Evolutionary conservation across 2,888 invertebrate genomes (phyloP), one percentile per base, ranked within the genome.

Genomic region (Platycheirus rosarum): DNA sequence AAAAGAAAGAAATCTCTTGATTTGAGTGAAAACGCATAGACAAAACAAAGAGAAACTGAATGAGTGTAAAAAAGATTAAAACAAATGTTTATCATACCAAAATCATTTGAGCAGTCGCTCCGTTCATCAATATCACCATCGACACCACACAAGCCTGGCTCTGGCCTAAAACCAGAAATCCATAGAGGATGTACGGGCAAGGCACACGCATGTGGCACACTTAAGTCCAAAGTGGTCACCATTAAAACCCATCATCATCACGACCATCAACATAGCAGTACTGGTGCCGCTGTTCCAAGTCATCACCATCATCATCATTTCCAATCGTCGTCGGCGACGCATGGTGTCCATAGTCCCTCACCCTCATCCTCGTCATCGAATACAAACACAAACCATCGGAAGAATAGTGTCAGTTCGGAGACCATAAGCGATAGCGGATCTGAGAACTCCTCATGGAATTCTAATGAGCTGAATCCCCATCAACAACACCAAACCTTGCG

Each of bases 171-270:
- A 85, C 89, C 90, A 11, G 89, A 89, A 74, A 90, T 90, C 74
- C 95, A 95, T 88, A 93, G 93, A 86, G 93, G 93, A 65, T 96
- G 96, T 88, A 94, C 93, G 32, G 96, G 96, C 29, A 93, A 94
- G 87, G 93, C 94, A 0, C 96, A 96, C 88, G 95, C 95, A 9
- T 93, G 94, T 85, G 95, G 95, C 55, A 90, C 90, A 32, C 86
- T 87, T 62, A 90, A 90, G 80, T 86, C 88, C 2, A 88, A 87
- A 53, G 60, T 86, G 55, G 66, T 84, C 13, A 80, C 69, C 35
- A 71, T 60, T 6, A 85, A 51, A 68, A 70, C 70, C 18, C 77
- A 84, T 55, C 84, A 75, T 69, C 69, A 82, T 42, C 76, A 84
- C 40, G 57, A 73, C 42, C 57, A 75, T 62, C 46, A 55, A 9